These are phyloP conservation scores for Prostheceraeus crozeri DNA, from an alignment of 2,888 invertebrate species.

Conservation along the genomic window DNA sequence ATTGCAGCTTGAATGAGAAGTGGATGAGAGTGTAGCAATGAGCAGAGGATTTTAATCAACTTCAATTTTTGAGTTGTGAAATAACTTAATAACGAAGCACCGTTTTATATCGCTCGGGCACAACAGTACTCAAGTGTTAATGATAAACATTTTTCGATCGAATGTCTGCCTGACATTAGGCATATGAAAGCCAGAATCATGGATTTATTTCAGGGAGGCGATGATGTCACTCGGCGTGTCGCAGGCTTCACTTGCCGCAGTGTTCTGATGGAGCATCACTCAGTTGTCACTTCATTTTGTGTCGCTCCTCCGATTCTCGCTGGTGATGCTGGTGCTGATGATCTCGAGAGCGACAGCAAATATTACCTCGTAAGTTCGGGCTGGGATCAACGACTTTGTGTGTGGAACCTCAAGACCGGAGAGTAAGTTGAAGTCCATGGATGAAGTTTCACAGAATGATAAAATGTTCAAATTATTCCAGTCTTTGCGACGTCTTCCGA, in stretches of 20 bases:
- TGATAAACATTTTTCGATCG: constrained; percentile 37
- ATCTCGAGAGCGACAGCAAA: no score
- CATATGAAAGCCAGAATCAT: neutral
- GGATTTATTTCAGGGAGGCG: constrained; percentile 45
- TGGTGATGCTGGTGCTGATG: no score
- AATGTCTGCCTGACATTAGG: neutral
- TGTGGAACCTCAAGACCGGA: constrained; percentile 54
- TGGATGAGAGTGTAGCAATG: no score
- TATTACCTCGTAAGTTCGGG: constrained; percentile 47
- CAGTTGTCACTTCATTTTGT: constrained; percentile 54
- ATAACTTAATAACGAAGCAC: no score
- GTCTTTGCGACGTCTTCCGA: constrained; percentile 49
- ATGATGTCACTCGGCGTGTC: constrained; percentile 55
- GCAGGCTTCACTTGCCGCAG: constrained; percentile 55
- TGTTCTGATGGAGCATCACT: constrained; percentile 52
- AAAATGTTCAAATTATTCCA: no score
- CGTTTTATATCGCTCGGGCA: no score
- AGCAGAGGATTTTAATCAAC: no score
- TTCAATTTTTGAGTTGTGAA: no score
- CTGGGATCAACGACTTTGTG: constrained; percentile 55
- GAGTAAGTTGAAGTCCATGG: constrained; percentile 42
- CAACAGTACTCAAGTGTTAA: neutral
- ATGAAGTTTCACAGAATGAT: neutral
- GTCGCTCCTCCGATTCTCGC: constrained; percentile 47
- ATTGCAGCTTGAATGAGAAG: constrained; percentile 39